A percentile compares a stretch with the other conserved stretches of the same genome.
These are phyloP conservation scores for Myotis davidii DNA, from an alignment of 2,113 vertebrate genomes.

Conservation along the genomic window DNA sequence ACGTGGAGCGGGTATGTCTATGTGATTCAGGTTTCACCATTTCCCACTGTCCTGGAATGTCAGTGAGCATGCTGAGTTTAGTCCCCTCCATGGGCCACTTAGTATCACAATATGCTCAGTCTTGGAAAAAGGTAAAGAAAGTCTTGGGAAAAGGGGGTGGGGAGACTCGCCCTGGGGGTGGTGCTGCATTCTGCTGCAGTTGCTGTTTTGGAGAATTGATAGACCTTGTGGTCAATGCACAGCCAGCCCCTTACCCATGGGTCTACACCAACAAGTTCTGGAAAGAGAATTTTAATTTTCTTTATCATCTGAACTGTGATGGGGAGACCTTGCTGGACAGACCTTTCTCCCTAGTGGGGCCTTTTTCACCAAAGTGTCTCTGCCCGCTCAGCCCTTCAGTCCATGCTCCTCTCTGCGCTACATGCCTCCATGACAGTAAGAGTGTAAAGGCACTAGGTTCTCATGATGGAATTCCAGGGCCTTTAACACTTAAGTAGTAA, in stretches of 20 bases:
- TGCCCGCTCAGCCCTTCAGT: not conserved
- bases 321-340: not conserved
- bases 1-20: not conserved
- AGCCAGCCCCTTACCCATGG: not conserved
- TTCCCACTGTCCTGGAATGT: not conserved
- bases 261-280: not conserved
- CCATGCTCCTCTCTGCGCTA: not conserved
- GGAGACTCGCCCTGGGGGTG: not conserved
- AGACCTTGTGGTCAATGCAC: not conserved
- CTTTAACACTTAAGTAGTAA: not conserved
- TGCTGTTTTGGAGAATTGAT: not conserved
- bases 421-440: not conserved
- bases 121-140: not conserved
- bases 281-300: not conserved
- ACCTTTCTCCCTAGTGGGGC: not conserved
- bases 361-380: not conserved
- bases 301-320: not conserved
- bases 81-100: rapidly evolving
- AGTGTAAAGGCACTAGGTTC: not conserved
- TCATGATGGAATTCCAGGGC: not conserved
- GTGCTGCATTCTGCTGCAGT: not conserved
- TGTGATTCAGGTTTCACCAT: not conserved
- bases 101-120: not conserved
- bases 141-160: not conserved
- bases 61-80: not conserved